Base-by-base conservation (phyloP, 2,113 vertebrate genomes). In the Romanogobio albipinnatus region DNA sequence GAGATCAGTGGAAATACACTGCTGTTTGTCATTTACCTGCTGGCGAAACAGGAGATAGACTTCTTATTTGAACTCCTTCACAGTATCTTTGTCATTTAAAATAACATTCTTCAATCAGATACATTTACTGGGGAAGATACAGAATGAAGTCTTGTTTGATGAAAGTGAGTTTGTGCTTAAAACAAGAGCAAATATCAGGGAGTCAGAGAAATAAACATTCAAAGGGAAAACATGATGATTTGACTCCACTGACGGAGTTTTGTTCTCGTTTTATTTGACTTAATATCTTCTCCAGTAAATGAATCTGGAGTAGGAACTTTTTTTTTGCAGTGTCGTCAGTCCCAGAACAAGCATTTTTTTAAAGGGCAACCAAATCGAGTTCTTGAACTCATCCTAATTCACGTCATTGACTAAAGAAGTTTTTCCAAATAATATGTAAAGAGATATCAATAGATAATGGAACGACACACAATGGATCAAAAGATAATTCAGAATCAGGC, bases 21-120 rank as follows among this genome's bases (percentile, higher is more conserved):
- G 90, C 92, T 92, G 93, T 92, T 92, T 92, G 84, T 91, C 92
- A 93, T 93, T 92, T 92, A 86, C 87, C 76, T 56, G 70, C 62
- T 90, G 90, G 88, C 87, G 58, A 84, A 47, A 58, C 39, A 81
- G 86, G 76, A 89, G 90, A 91, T 85, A 81, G 89, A 89, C 14
- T 45, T 77, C 43, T 81, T 66, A 47, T 47, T 47, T 73, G 47
- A 47, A 73, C 43, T 24, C 43, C 43, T 47, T 62, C 53, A 22
- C 53, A 56, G 7, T 8, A 8, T 22, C 19, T 56, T 2, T 19
- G 53, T 3, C 17, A 17, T 7, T 19, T 17, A 8, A 19, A 19
- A 56, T 22, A 56, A 19, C 17, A 19, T 19, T 56, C 17, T 22
- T 8, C 2, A 8, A 56, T 22, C 17, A 15, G 17, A 56, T 56